Percentiles rank a stretch among this genome's conserved stretches.
Conservation (phyloP, 2,888 invertebrate genomes). For the Oeneis ivallda region DNA sequence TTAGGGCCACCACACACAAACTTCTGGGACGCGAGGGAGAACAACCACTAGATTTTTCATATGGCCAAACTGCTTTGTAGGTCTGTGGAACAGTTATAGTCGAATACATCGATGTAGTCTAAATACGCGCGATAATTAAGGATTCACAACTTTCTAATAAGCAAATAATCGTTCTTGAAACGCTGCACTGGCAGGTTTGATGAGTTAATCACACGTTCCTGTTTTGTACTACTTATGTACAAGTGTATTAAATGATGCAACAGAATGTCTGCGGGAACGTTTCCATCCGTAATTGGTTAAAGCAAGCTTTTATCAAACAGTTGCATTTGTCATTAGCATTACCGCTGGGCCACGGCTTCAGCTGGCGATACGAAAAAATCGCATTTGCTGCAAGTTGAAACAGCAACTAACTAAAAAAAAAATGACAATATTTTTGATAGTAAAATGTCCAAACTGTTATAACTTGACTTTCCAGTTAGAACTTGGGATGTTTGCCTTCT, state of each 20-base stretch:
- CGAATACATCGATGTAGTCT: too few species aligned
- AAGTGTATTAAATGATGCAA: constrained; percentile 44
- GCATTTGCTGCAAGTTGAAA: too few species aligned
- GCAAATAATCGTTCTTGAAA: background rate
- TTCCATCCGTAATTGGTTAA: constrained; percentile 28
- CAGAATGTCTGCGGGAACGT: constrained; percentile 40
- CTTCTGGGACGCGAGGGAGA: too few species aligned
- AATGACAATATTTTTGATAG: too few species aligned
- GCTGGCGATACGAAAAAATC: background rate
- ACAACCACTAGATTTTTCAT: too few species aligned
- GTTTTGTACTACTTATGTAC: constrained; percentile 38
- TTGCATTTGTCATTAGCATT: constrained; percentile 16
- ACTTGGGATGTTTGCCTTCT: too few species aligned
- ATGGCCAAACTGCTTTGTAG: too few species aligned
- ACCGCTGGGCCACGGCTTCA: background rate
- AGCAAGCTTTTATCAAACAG: constrained; percentile 24
- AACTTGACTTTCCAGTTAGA: too few species aligned
- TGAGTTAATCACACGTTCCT: constrained; percentile 57
- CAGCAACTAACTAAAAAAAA: too few species aligned
- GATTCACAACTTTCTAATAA: background rate
- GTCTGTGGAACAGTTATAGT: too few species aligned
- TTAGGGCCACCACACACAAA: too few species aligned
- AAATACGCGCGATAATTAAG: background rate
- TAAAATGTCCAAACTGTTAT: too few species aligned
- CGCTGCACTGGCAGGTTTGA: constrained; percentile 39